Base-by-base conservation (phyloP, 92 coral and sea anemone genomes). In the Palythoa grandiflora region DNA sequence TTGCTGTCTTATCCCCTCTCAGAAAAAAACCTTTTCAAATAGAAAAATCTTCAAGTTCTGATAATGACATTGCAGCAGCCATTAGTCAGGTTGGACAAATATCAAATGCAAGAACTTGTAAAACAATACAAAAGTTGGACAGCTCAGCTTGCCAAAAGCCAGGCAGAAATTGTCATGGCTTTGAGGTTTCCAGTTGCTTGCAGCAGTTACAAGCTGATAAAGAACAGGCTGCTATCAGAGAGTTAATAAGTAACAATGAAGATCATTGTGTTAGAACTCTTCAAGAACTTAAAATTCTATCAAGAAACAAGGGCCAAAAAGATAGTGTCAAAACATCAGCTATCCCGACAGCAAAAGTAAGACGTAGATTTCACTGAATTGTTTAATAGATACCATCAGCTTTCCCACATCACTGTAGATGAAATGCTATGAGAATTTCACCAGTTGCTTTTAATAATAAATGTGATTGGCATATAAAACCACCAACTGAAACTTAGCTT, bases 21-120 rank as follows among this genome's bases (percentile, higher is more conserved):
- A 61, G 85, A 80, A 80, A 80, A 66, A 80, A 36, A 80, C 40
- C 85, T 9, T 80, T 68, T 80, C 48, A 38, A 80, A 40, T 60
- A n/a, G 57, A 63, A 68, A 80, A 63, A 38, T 44, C 85, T 38
- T 59, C 14, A n/a, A 80, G 72, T 44, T 63, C 40, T 80, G 74
- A 66, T 60, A 80, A 70, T 9, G 11, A 70, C 16, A 3, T 63
- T 15, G 7, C n/a, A 19, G 20, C 20, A 68, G 54, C 70, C 21
- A 16, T 16, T 80, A n/a, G 38, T 17, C 55, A 79, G 37, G 55
- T n/a, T 79, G 35, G 38, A 40, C 54, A 48, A 39, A 20, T 52
- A 70, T 51, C 39, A 2, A 39, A 50, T 12, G 38, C 9, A 60
- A 63, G 85, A 28, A 80, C 72, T 61, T 6, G 74, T 63, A n/a